Evolutionary conservation across 2,888 invertebrate species (phyloP), one percentile per base, ranked within the genome.

Genomic region (Trypoxylon attenuatum): DNA sequence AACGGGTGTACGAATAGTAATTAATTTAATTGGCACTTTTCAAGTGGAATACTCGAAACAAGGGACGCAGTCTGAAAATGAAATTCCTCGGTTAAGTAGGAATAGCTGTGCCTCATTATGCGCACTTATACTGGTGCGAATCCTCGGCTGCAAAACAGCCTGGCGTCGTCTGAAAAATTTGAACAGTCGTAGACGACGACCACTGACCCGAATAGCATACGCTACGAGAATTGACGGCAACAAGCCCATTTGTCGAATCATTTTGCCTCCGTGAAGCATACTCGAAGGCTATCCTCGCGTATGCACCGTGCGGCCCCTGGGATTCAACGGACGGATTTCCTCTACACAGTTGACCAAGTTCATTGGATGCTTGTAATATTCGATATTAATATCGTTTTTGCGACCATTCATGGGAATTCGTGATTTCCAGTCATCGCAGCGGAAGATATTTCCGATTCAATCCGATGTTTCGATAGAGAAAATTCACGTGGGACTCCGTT

Each of bases 371-470:
- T 29, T 53, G 22, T 46, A 55, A 70, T 63, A 67, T 59, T 56
- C 39, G 21, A 51, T 62, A 54, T 71, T 69, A 68, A 71, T 71
- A 61, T 61, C 64, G 50, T 15, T 51, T 13, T n/a, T 13, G 50
- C 55, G 59, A 23, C 53, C 53, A 29, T 25, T 51, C 62, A 49
- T 57, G 42, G 55, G 54, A 67, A 54, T n/a, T n/a, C 47, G 45
- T 57, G 50, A 51, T 63, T 63, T 42, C 58, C 54, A 62, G 51
- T 21, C 62, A 67, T 33, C 57, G 62, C 46, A 25, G 51, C 59
- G 67, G 50, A 58, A 58, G 54, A 25, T 47, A 33, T 49, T 42
- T 22, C 4, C 33, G 19, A 8, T 29, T 22, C n/a, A n/a, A 6
- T 29, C 4, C 33, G 29, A 27, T 22, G 15, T n/a, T 46, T 46